Base-by-base conservation (phyloP, 2,888 invertebrate genomes). In the Adineta ricciae region DNA sequence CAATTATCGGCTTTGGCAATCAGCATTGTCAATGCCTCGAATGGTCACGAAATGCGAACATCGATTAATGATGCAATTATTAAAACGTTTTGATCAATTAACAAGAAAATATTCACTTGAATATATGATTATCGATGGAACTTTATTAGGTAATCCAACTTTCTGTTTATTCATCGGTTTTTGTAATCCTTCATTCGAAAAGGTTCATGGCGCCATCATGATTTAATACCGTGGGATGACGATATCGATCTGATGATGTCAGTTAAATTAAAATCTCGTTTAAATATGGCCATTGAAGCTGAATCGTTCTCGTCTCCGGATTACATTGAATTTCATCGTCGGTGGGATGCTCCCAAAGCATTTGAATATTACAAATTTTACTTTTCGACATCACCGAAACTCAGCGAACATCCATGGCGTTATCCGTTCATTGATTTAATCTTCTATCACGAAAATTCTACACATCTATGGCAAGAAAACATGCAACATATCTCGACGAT, bases 341-440 rank as follows among this genome's bases (percentile, higher is more conserved):
- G 78, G 9, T 78, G 78, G 78, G 78, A 78, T 78, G 24, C 78
- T n/a, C 41, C 38, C 0, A 78, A 78, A 78, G 38, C 38, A 78
- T 78, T 78, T 41, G 78, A 78, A 78, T 78, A 78, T 78, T 78
- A 78, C 41, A 78, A 78, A 78, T 78, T 78, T 78, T 78, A 78
- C 41, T 78, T 78, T 41, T 78, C 78, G 11, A n/a, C 78, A 41
- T 78, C 78, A 11, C 41, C 41, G 41, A 8, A 16, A 14, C 41
- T 41, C 11, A 78, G 78, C 41, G 9, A 38, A 41, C 8, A 78
- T 78, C 38, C 38, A n/a, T 78, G 78, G 78, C 38, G 41, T 41
- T 78, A 41, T 24, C 78, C 78, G 41, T 78, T 78, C n/a, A n/a
- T 78, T 41, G 78, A 78, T 78, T 24, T 78, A 5, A 78, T 78